Conservation (phyloP, 2,797 vertebrate species). For the Tangara arthus region DNA sequence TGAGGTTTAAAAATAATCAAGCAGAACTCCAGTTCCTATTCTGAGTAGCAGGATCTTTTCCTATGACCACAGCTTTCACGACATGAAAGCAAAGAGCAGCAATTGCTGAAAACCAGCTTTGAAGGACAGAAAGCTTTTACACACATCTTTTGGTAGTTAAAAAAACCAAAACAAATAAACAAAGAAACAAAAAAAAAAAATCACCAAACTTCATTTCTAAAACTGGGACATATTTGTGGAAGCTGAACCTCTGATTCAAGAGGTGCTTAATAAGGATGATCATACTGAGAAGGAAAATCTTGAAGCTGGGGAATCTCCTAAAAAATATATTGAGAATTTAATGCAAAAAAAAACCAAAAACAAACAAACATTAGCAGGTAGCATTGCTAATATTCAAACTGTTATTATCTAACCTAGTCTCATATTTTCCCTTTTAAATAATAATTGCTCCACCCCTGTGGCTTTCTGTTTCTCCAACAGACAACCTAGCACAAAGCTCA, state of each 20-base stretch:
- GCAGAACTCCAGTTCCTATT: neutral
- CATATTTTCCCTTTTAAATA: neutral
- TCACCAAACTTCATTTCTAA: neutral
- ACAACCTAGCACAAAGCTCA: neutral
- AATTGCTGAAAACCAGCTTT: neutral
- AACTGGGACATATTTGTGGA: neutral
- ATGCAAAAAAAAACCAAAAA: neutral
- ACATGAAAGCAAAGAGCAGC: neutral
- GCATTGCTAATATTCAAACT: neutral
- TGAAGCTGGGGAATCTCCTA: neutral
- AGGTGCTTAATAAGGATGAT: neutral
- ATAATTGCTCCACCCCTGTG: neutral
- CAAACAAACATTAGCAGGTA: neutral
- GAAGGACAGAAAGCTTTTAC: neutral
- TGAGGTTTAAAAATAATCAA: neutral
- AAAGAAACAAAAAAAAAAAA: neutral
- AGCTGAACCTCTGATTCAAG: neutral
- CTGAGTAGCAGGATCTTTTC: neutral
- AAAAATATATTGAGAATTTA: neutral
- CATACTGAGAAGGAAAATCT: neutral
- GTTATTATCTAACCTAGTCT: neutral
- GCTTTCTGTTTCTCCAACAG: neutral
- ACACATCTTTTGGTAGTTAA: neutral
- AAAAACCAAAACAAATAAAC: fast-evolving
- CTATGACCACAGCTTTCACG: neutral